Evolutionary conservation across 2,113 vertebrate species (phyloP), one percentile per base, ranked within the genome.

Genomic region (Phylloscopus trochiloides): DNA sequence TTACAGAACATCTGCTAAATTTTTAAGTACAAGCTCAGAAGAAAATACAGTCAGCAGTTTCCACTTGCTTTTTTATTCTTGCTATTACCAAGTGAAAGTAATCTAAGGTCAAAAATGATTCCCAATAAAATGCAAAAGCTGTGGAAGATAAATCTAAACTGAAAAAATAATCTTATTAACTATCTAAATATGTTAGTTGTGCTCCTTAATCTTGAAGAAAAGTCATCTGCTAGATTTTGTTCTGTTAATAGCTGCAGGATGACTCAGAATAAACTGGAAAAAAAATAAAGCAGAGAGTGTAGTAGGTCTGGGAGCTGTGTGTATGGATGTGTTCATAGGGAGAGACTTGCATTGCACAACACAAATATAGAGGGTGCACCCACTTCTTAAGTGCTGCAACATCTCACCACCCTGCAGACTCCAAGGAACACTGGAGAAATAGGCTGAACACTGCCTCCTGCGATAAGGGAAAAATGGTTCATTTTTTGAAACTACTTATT

Each of bases 231-330:
- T 78, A 57, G 26, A 73, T 92, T 91, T 79, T 91, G 28, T 74
- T 93, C 63, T 74, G 34, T 83, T 85, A 86, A 83, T 62, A 82
- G 74, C 63, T 83, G 34, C 38, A 85, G 29, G 43, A 83, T 88
- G 78, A 92, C 51, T 91, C 81, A 95, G 77, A 96, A 86, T 86
- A 83, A 93, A 90, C 63, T 12, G 18, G 34, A 9, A 32, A 45
- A 77, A 91, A 66, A 10, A 25, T 85, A 54, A 68, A 82, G 62
- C n/a, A 79, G 43, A 34, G 50, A 1, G 0, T 17, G 20, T 40
- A 55, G 63, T 43, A 87, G 25, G 14, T 73, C 43, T 78, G 54
- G 34, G 45, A 84, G n/a, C 25, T 89, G 28, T 8, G 17, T 40
- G 4, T 47, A 43, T 34, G 42, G 16, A 65, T 45, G 5, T 51